Conservation (phyloP, 1,140 invertebrate genomes). For the Drosophila punjabiensis region DNA sequence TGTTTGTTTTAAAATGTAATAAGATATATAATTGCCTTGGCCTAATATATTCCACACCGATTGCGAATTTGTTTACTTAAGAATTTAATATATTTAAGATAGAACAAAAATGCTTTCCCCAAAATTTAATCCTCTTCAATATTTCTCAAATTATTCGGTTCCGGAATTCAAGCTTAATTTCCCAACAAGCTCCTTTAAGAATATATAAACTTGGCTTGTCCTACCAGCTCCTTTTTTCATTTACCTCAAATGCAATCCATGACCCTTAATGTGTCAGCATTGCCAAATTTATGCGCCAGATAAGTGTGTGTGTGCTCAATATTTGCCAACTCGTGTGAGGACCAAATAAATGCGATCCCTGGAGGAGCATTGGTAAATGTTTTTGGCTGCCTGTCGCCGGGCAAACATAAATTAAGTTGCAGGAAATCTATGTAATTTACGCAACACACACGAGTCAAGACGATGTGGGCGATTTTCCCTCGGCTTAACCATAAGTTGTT, state of each 20-base stretch:
- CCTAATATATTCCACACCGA: no score
- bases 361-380: conserved; percentile 12
- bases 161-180: neutral
- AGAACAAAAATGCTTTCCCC: neutral
- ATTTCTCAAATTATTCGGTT: no score
- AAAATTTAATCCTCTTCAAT: no score
- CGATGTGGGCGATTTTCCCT: conserved; percentile 41
- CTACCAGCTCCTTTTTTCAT: conserved; percentile 2
- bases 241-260: conserved; percentile 37
- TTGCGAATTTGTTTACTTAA: neutral
- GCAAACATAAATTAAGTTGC: conserved; percentile 66
- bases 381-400: conserved; percentile 20
- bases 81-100: neutral
- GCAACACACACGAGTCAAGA: conserved; percentile 29
- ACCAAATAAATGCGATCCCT: conserved; percentile 28
- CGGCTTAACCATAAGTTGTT: conserved; percentile 54
- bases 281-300: conserved; percentile 66
- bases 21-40: no score
- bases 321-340: conserved; percentile 23
- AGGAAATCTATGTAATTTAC: conserved; percentile 73
- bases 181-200: neutral
- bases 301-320: conserved; percentile 36
- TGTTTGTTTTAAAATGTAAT: no score
- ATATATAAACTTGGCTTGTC: neutral
- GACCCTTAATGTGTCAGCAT: conserved; percentile 58